A percentile compares a stretch with the other conserved stretches of the same genome.
phyloP scores from a whole-genome alignment of 1,140 invertebrate genomes.

The Rhizoglyphus robini region DNA sequence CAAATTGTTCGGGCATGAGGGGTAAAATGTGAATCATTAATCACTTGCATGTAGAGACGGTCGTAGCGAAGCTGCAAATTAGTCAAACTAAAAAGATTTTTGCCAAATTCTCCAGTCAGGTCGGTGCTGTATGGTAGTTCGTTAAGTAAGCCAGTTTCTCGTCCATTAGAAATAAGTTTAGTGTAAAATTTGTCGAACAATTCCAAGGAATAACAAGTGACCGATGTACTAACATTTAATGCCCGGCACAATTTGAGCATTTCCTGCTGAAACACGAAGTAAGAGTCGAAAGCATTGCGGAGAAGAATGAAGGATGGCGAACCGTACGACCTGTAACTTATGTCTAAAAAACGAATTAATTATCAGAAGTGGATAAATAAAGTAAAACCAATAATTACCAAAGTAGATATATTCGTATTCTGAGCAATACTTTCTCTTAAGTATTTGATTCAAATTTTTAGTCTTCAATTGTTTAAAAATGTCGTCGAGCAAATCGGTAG shows the following conservation, averaged over 20 bases:
- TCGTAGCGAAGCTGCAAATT: background rate
- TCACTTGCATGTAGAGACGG: background rate
- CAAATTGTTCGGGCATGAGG: background rate
- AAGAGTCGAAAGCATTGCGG: background rate
- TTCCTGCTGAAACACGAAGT: background rate
- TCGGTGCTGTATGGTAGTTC: background rate
- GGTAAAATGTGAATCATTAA: background rate
- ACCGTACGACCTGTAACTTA: background rate
- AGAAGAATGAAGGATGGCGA: background rate
- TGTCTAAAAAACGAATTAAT: background rate
- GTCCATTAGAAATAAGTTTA: background rate
- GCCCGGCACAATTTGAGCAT: background rate
- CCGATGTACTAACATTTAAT: background rate
- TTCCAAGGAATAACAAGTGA: background rate
- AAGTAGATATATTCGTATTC: too few species aligned
- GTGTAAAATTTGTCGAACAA: conserved; percentile 1
- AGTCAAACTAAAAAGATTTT: background rate
- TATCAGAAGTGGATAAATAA: too few species aligned
- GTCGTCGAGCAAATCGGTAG: background rate
- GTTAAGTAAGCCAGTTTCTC: background rate
- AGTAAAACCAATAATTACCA: too few species aligned
- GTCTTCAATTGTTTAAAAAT: background rate
- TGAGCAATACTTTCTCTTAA: too few species aligned
- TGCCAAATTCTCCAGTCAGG: background rate
- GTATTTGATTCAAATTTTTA: background rate